Percentiles rank a stretch among this genome's conserved stretches.
Conservation (phyloP, 2,888 invertebrate genomes). For the Eristalis pertinax region DNA sequence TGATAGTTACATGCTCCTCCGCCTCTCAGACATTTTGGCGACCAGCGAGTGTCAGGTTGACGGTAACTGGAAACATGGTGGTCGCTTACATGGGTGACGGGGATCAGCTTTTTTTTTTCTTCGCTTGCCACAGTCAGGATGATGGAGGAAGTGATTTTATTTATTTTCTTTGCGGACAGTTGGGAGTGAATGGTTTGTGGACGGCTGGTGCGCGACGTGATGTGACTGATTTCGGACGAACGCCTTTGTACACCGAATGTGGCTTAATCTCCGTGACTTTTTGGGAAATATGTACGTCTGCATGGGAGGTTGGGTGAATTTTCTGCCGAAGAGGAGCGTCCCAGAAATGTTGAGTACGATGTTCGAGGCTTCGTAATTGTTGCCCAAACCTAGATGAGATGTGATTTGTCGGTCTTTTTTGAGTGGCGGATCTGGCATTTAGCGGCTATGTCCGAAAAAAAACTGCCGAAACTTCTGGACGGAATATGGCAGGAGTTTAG, state of each 20-base stretch:
- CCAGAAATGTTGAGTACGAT: too few relatives aligned
- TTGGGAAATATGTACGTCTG: too few relatives aligned
- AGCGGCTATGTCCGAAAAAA: too few relatives aligned
- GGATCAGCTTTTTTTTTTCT: neutral
- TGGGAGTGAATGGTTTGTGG: neutral
- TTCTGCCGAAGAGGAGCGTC: too few relatives aligned
- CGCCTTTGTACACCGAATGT: neutral
- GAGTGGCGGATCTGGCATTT: too few relatives aligned
- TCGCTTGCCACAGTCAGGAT: neutral
- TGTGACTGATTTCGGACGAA: neutral
- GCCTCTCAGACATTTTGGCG: conserved; percentile 60
- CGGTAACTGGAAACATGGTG: conserved; percentile 20
- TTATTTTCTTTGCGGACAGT: neutral
- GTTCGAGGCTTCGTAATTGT: too few relatives aligned
- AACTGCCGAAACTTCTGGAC: too few relatives aligned
- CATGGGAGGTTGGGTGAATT: too few relatives aligned
- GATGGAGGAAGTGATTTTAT: neutral
- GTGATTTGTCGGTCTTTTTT: too few relatives aligned
- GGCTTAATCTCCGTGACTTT: too few relatives aligned
- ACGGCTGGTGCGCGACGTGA: neutral
- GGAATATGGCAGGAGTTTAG: too few relatives aligned
- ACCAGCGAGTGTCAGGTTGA: conserved; percentile 33
- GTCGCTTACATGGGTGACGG: neutral
- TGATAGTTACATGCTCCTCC: conserved; percentile 44
- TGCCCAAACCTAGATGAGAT: too few relatives aligned